Conservation (phyloP, 2,113 vertebrate species). For the Phaethon lepturus region DNA sequence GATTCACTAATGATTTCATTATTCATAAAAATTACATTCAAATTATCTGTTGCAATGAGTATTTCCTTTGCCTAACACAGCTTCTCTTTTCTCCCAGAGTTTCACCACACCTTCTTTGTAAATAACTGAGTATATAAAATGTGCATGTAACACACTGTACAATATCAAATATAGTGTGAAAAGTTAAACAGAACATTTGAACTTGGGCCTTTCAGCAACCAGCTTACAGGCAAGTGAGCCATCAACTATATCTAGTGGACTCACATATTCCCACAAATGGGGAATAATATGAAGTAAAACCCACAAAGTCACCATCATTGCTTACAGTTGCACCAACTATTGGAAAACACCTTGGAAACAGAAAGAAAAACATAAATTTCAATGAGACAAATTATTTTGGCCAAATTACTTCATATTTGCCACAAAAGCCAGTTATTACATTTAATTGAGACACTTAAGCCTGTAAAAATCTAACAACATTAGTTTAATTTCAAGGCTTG, state of each 20-base stretch:
- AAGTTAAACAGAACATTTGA: constrained; percentile 18
- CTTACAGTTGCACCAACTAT: background rate
- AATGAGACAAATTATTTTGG: background rate
- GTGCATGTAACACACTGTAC: background rate
- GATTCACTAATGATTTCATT: background rate
- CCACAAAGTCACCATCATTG: background rate
- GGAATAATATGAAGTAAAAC: background rate
- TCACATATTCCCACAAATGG: background rate
- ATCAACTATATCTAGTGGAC: background rate
- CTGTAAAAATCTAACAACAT: background rate
- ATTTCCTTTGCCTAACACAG: background rate
- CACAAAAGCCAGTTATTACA: background rate
- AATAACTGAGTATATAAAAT: constrained; percentile 1
- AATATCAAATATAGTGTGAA: background rate
- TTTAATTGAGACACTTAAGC: background rate
- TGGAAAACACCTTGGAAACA: background rate
- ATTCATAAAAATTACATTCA: background rate
- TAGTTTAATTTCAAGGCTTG: background rate
- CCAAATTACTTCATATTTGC: background rate
- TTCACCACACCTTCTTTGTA: constrained; percentile 36
- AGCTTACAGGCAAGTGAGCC: accelerated
- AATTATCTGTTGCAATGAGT: constrained; percentile 3
- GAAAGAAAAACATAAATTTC: background rate
- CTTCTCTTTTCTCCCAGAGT: constrained; percentile 6
- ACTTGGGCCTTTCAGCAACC: background rate